Conservation (phyloP, 1,140 invertebrate genomes). For the Elysia chlorotica region DNA sequence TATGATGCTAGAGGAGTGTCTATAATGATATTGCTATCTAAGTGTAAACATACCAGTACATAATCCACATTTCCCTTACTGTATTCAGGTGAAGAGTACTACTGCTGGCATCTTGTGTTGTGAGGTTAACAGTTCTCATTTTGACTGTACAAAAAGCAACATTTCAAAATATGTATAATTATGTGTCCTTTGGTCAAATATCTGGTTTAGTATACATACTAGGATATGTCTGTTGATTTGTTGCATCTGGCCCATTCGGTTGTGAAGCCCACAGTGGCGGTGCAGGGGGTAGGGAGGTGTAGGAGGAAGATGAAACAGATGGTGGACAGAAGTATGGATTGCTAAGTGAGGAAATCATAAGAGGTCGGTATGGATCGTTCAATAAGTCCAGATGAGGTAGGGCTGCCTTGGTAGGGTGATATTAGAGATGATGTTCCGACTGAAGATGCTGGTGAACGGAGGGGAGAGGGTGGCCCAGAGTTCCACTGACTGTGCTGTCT, state of each 20-base stretch:
- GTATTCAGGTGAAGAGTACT: too few relatives aligned
- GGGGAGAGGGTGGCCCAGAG: neutral
- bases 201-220: too few relatives aligned
- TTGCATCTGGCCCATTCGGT: neutral
- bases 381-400: neutral
- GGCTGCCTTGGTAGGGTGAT: neutral
- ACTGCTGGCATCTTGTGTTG: too few relatives aligned
- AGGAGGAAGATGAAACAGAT: conserved; percentile 26
- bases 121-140: too few relatives aligned
- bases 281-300: conserved; percentile 86
- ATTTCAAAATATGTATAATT: neutral
- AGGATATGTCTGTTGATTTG: too few relatives aligned
- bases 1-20: too few relatives aligned
- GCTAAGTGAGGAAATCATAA: conserved; percentile 41
- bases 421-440: too few relatives aligned
- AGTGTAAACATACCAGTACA: too few relatives aligned
- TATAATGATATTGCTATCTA: too few relatives aligned
- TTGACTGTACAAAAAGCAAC: too few relatives aligned
- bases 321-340: conserved; percentile 44
- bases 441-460: neutral
- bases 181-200: neutral
- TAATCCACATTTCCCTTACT: too few relatives aligned
- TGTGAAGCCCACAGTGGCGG: too few relatives aligned
- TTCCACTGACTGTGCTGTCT: conserved; percentile 26
- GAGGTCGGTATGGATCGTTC: conserved; percentile 43